Evolutionary conservation across 2,888 invertebrate genomes (phyloP).

Genomic region (Willowsia nigromaculata): DNA sequence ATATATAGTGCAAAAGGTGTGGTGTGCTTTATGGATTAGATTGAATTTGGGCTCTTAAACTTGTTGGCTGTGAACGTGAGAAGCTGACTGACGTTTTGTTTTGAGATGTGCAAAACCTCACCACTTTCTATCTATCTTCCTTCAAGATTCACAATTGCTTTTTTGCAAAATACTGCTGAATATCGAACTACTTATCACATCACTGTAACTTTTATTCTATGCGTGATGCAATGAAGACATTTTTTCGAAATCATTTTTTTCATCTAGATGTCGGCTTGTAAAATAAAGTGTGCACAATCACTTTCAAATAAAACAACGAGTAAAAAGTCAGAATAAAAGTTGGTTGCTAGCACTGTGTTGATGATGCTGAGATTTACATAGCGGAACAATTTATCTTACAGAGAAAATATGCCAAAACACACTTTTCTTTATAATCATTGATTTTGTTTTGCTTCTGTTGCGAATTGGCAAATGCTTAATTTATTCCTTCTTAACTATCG

Average conservation of each 20-base stretch:
- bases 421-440: not conserved
- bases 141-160: not conserved
- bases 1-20: not conserved
- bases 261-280: not conserved
- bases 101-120: not conserved
- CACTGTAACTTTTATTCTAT: not conserved
- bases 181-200: conserved; percentile 15
- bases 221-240: not conserved
- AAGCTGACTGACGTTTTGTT: conserved; percentile 14
- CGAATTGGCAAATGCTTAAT: not conserved
- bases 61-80: not conserved
- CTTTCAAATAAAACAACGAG: not conserved
- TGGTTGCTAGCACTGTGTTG: not conserved
- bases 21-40: not conserved
- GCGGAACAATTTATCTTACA: conserved; percentile 21
- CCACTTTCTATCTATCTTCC: not conserved
- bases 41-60: not conserved
- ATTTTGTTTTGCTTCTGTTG: not conserved
- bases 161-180: not conserved
- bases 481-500: conserved; percentile 20
- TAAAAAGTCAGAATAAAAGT: not conserved
- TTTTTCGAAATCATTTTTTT: not conserved
- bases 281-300: not conserved
- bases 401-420: conserved; percentile 14
- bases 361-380: conserved; percentile 10